Evolutionary conservation across 1,140 invertebrate species (phyloP).

Genomic region (Hormaphis cornu): DNA sequence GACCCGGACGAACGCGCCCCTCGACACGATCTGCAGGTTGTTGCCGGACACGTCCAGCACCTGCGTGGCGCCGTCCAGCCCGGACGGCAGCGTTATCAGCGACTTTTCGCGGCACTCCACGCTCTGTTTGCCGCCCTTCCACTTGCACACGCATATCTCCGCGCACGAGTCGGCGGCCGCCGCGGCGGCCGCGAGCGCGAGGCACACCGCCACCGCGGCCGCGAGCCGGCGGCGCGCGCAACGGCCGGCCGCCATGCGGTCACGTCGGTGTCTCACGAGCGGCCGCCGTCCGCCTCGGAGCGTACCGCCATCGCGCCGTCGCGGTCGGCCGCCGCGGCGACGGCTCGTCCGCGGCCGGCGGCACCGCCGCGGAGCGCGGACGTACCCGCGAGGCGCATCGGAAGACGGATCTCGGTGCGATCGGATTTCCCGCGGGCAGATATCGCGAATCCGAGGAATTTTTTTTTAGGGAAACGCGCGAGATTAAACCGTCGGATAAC

Average conservation of each 20-base stretch:
- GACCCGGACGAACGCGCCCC: conserved; percentile 67
- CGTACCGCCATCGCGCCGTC: too few species aligned
- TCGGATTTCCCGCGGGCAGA: too few species aligned
- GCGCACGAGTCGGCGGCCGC: conserved; percentile 52
- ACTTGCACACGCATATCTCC: conserved; percentile 75
- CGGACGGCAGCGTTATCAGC: conserved; percentile 69
- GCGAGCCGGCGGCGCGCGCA: too few species aligned
- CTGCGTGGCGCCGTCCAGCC: conserved; percentile 76
- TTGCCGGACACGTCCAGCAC: conserved; percentile 80
- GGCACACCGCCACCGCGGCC: neutral
- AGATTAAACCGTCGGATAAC: too few species aligned
- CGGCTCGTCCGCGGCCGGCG: neutral
- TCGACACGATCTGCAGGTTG: conserved; percentile 67
- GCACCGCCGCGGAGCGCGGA: neutral
- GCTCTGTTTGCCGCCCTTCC: conserved; percentile 83
- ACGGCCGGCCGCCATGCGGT: too few species aligned
- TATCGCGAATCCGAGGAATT: too few species aligned
- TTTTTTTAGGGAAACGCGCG: too few species aligned
- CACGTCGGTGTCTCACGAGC: too few species aligned
- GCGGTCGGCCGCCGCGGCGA: too few species aligned
- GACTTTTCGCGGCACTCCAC: conserved; percentile 77
- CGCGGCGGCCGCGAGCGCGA: neutral
- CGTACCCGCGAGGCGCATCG: too few species aligned
- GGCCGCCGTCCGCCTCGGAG: too few species aligned
- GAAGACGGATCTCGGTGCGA: too few species aligned